Base-by-base conservation (phyloP, 2,113 vertebrate species). In the Dasyornis broadbenti region DNA sequence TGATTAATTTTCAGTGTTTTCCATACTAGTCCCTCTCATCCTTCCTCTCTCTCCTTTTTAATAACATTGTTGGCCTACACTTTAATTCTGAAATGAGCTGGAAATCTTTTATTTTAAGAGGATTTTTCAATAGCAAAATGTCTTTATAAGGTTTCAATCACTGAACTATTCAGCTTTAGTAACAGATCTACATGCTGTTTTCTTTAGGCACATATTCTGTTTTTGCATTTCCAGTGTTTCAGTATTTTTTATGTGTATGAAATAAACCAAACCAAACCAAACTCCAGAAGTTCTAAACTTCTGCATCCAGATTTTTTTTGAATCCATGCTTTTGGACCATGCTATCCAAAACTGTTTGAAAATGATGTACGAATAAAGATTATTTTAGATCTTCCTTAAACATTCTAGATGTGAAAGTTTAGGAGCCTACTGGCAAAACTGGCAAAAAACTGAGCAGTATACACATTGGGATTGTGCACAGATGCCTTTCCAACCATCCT, bases 1-100 rank as follows among this genome's bases (percentile, higher is more conserved):
- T 71, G 17, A 69, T 69, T 20, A 2, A 11, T 83, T 77, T 89
- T 65, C 42, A 91, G 0, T 44, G 6, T 9, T 81, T 73, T 73
- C 39, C 11, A 0, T 40, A n/a, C 16, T 1, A 1, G 15, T 60
- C 4, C 13, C 10, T 69, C 64, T 35, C 21, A 40, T 57, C n/a
- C 39, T 92, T 57, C 18, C 13, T 50, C 10, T 71, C 9, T 33
- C 47, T 40, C 7, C 5, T 57, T 64, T 72, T 65, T 39, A 27
- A 40, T 65, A 61, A 52, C 10, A 4, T 37, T 69, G 28, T 13
- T 70, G 54, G 23, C 50, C 75, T 57, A 49, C 8, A 57, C 5
- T 37, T 64, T 30, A 79, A 54, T 80, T 81, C 15, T 81, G 24
- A 94, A 83, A 82, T 44, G 12, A 82, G 15, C 5, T 24, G 18